These are phyloP conservation scores for Diplolepis rosae DNA, from an alignment of 2,888 invertebrate species.

Conservation along the genomic window DNA sequence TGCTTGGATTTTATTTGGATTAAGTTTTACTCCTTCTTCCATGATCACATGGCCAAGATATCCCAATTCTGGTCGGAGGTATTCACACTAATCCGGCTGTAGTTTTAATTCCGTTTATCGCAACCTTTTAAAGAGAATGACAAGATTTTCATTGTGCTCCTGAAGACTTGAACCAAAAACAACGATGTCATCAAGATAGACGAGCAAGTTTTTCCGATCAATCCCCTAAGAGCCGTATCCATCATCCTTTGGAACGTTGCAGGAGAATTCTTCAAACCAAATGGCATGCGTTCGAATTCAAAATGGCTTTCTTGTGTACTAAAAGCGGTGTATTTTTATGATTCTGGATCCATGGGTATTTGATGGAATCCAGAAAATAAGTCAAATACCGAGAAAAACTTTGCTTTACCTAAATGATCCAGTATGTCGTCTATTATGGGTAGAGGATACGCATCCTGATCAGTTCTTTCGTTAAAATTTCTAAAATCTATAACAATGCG, in stretches of 20 bases:
- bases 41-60: conserved; percentile 46
- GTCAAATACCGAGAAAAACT: conserved; percentile 21
- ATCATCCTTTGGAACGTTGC: conserved; percentile 34
- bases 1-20: conserved; percentile 41
- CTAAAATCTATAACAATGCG: conserved; percentile 32
- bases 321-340: conserved; percentile 18
- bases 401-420: conserved; percentile 8
- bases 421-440: conserved; percentile 9
- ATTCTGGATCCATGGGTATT: conserved; percentile 12
- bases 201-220: conserved; percentile 23
- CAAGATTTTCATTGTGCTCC: conserved; percentile 37
- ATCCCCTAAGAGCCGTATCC: conserved; percentile 19
- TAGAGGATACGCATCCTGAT: conserved; percentile 24
- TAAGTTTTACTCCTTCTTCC: conserved; percentile 43
- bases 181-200: conserved; percentile 42
- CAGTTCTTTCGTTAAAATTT: conserved; percentile 13
- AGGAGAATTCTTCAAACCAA: conserved; percentile 26
- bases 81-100: conserved; percentile 39
- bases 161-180: conserved; percentile 31
- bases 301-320: conserved; percentile 23
- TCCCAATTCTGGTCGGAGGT: conserved; percentile 34
- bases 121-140: conserved; percentile 33
- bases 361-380: conserved; percentile 15
- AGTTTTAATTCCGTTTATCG: conserved; percentile 33
- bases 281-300: conserved; percentile 18